Evolutionary conservation across 2,888 invertebrate genomes (phyloP), one percentile per base, ranked within the genome.

Genomic region (Tolmerus cingulatus): DNA sequence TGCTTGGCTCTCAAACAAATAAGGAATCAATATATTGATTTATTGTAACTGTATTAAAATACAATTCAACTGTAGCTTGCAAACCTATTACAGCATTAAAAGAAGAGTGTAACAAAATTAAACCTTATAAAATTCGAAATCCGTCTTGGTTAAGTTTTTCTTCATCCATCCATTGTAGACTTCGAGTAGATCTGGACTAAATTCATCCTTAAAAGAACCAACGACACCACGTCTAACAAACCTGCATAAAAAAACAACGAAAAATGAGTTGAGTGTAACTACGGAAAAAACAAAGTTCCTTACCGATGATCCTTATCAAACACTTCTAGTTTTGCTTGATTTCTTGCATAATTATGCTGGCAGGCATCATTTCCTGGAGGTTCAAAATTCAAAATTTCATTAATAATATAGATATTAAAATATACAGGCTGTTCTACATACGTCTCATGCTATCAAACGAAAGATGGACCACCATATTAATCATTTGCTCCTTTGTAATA

Each of bases 391-490:
- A 30, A 40, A 0, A 3, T 16, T 40, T 16, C 5, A 16, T 5
- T 14, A 9, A 8, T n/a, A 40, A 2, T 27, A 23, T 30, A 5
- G 16, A 3, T 8, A 30, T 51, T 81, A 55, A 43, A 16, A 19
- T 0, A 34, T 66, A 40, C 2, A 40, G 9, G 7, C 34, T 7
- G 7, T 9, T 12, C 19, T 27, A 34, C 40, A 12, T 40, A 89
- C 89, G 74, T 86, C 87, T 88, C 89, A 89, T 89, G 9, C 88
- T 88, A 1, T 88, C 85, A 40, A 89, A 88, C 9, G 89, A 89
- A 23, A 89, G 30, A 76, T 89, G 89, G 0, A 88, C 74, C 23
- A 88, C 9, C 0, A 89, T 79, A 51, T 84, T 14, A 1, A 12
- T 23, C 30, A 89, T 66, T 51, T 89, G 86, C 9, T 86, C 27